Evolutionary conservation across 2,797 vertebrate genomes (phyloP).

Genomic region (Acipenser transmontanus): DNA sequence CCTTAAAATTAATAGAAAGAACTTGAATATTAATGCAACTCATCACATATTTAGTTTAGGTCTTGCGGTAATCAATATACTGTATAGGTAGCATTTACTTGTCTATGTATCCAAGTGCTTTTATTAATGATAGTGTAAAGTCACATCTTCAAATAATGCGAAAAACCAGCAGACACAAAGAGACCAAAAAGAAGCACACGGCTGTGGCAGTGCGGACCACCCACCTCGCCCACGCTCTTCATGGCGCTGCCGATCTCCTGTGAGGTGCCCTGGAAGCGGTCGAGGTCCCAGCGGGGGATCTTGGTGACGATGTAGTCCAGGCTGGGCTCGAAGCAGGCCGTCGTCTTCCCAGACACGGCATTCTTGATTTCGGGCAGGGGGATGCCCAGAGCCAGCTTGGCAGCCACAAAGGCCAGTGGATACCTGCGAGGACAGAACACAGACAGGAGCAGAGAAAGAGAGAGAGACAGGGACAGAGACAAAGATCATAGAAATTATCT

Average conservation of each 20-base stretch:
- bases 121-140: too few species aligned
- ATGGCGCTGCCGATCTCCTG: slow-evolving; percentile 81
- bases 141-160: too few species aligned
- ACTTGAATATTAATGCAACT: too few species aligned
- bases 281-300: slow-evolving; percentile 90
- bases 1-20: too few species aligned
- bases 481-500: too few species aligned
- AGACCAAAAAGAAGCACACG: too few species aligned
- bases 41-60: too few species aligned
- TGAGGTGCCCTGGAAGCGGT: slow-evolving; percentile 84
- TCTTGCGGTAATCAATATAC: too few species aligned
- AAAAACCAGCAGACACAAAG: too few species aligned
- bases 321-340: slow-evolving; percentile 90
- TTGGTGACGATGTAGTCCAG: slow-evolving; percentile 91
- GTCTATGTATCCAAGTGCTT: too few species aligned
- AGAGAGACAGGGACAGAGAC: background rate
- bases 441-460: background rate
- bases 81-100: too few species aligned
- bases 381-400: slow-evolving; percentile 87
- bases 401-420: slow-evolving; percentile 88
- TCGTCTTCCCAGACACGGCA: slow-evolving; percentile 80
- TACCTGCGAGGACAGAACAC: slow-evolving; percentile 56
- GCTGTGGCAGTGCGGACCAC: background rate
- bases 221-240: slow-evolving; percentile 94
- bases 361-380: slow-evolving; percentile 89